Conservation (phyloP, 2,113 vertebrate species). For the Xiphias gladius region DNA sequence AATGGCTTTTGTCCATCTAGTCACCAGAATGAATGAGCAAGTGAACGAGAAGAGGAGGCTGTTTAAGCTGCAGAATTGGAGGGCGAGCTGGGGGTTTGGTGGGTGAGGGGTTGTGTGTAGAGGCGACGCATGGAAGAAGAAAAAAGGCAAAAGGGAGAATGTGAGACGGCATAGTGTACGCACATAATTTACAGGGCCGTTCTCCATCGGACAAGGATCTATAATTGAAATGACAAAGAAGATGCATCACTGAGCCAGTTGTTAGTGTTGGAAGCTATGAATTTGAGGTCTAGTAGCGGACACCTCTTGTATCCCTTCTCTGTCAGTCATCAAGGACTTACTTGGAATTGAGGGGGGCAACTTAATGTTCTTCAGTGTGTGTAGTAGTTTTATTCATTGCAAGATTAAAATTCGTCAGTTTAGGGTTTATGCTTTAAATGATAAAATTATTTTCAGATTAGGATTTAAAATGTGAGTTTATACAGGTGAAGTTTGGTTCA, state of each 20-base stretch:
- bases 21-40: constrained; percentile 58
- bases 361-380: neutral
- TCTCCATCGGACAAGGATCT: constrained; percentile 84
- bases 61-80: constrained; percentile 45
- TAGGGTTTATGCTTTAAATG: neutral
- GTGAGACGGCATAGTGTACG: constrained; percentile 40
- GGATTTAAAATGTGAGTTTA: neutral
- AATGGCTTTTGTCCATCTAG: constrained; percentile 65
- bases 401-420: neutral
- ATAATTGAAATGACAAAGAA: constrained; percentile 90
- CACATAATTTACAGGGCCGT: constrained; percentile 78
- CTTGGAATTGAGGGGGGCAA: constrained; percentile 10
- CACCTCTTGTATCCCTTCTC: constrained; percentile 33
- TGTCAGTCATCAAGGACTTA: constrained; percentile 75
- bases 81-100: neutral
- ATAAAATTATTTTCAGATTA: neutral
- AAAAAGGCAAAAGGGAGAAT: constrained; percentile 45
- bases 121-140: neutral
- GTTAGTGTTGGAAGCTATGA: constrained; percentile 80
- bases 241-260: constrained; percentile 80
- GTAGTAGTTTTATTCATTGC: neutral
- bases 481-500: neutral
- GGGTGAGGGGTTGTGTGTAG: neutral
- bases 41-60: constrained; percentile 44
- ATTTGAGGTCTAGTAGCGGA: constrained; percentile 72